Evolutionary conservation across 1,140 invertebrate species (phyloP), one percentile per base, ranked within the genome.

Genomic region (Meteorus sp.): DNA sequence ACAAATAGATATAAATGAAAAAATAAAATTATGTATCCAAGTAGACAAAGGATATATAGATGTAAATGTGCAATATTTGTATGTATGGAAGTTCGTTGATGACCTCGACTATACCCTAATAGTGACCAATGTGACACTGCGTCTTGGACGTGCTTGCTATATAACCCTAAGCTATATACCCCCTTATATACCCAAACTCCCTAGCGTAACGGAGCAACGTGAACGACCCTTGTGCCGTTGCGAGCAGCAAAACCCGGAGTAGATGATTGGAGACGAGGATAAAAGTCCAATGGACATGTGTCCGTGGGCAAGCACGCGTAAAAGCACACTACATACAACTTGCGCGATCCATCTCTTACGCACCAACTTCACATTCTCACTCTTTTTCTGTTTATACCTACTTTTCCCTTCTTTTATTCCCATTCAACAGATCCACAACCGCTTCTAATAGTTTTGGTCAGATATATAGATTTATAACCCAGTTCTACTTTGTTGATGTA

Each of bases 231-330:
- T 39, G 35, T 7, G 15, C 35, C 3, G 3, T 5, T 13, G 35
- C 15, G 9, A 5, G 9, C 9, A 29, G 37, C 50, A 33, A 31
- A 11, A 35, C 56, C 35, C 44, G 7, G 35, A 44, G 31, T 35
- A 9, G 43, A 51, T 19, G 43, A 37, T 19, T 35, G 39, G 44
- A 50, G 43, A 57, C 37, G 37, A 48, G 20, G 61, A 65, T 68
- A 68, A 69, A 65, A 62, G 66, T 63, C 65, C 64, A 61, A 59
- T 50, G 59, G 68, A 70, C 72, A 73, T 77, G 74, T 76, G 74
- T 77, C 70, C 54, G 69, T 75, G 73, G 60, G 68, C 73, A 78
- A 77, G 76, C 74, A 75, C 69, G 75, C 74, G 76, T 74, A 78
- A 78, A 77, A 78, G 71, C 69, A 74, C 72, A 72, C 69, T 50